Conservation (phyloP, 1,140 invertebrate genomes). For the Dendrolimus kikuchii region DNA sequence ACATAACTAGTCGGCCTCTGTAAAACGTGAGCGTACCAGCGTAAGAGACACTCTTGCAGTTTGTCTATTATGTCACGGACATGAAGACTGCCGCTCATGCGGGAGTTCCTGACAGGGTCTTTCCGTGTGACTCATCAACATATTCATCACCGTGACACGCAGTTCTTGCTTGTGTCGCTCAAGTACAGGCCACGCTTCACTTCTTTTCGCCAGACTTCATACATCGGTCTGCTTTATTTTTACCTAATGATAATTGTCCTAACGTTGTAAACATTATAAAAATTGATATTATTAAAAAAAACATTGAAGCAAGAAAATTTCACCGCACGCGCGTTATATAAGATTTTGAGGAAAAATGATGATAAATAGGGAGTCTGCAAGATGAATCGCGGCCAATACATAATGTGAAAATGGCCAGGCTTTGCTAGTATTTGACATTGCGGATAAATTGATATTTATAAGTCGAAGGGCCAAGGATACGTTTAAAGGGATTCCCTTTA, state of each 20-base stretch:
- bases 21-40: too few relatives aligned
- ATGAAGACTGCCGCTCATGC: too few relatives aligned
- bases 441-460: constrained; percentile 72
- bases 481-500: constrained; percentile 69
- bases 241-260: too few relatives aligned
- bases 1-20: too few relatives aligned
- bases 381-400: constrained; percentile 47
- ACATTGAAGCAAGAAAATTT: not conserved
- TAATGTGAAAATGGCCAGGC: constrained; percentile 54
- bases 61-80: too few relatives aligned
- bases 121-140: too few relatives aligned
- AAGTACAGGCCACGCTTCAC: not conserved
- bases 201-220: constrained; percentile 1
- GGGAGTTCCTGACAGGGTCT: too few relatives aligned
- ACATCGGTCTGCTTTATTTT: too few relatives aligned
- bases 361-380: constrained; percentile 33
- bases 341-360: constrained; percentile 50
- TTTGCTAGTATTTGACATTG: constrained; percentile 55
- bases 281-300: not conserved
- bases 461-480: constrained; percentile 56
- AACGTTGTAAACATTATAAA: too few relatives aligned
- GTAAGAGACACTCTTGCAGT: too few relatives aligned
- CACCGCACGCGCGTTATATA: constrained; percentile 20
- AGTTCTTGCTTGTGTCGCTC: constrained; percentile 12
- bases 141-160: not conserved